phyloP scores from a whole-genome alignment of 2,113 vertebrate species.

The Oreocharis arfaki region DNA sequence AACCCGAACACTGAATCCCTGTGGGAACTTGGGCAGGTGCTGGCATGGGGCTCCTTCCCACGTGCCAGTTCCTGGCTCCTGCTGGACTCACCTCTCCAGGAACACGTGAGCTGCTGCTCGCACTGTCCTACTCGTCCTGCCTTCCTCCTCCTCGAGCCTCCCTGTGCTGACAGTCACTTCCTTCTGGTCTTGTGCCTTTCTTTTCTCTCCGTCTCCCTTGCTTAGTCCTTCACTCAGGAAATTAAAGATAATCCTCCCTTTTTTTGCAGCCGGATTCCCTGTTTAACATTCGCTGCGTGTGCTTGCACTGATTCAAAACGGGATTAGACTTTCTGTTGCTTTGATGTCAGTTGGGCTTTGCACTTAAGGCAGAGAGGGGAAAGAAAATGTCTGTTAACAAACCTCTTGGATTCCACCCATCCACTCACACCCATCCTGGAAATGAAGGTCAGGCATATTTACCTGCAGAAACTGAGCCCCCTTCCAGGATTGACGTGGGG shows the following conservation, averaged over 20 bases:
- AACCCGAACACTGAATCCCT: background rate
- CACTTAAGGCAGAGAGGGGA: background rate
- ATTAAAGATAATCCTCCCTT: constrained; percentile 59
- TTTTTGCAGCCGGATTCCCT: constrained; percentile 39
- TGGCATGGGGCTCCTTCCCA: background rate
- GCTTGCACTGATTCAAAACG: constrained; percentile 47
- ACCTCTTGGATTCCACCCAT: background rate
- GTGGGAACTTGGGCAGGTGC: background rate
- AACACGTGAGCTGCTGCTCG: background rate
- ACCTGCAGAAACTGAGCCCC: background rate
- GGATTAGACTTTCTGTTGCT: constrained; percentile 63
- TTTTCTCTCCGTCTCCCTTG: background rate
- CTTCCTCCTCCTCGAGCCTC: background rate
- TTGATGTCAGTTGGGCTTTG: constrained; percentile 62
- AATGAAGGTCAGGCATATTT: background rate
- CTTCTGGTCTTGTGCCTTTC: background rate
- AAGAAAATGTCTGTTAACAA: constrained; percentile 1
- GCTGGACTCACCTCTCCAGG: background rate
- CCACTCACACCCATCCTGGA: background rate
- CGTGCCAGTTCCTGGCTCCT: fast-evolving
- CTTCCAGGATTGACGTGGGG: background rate
- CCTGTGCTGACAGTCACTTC: background rate
- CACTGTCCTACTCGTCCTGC: fast-evolving
- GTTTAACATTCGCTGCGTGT: constrained; percentile 63
- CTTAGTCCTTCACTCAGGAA: constrained; percentile 52